A percentile compares a stretch with the other conserved stretches of the same genome.
Evolutionary conservation across 2,888 invertebrate species (phyloP).

Genomic region (Mimumesa dahlbomi): DNA sequence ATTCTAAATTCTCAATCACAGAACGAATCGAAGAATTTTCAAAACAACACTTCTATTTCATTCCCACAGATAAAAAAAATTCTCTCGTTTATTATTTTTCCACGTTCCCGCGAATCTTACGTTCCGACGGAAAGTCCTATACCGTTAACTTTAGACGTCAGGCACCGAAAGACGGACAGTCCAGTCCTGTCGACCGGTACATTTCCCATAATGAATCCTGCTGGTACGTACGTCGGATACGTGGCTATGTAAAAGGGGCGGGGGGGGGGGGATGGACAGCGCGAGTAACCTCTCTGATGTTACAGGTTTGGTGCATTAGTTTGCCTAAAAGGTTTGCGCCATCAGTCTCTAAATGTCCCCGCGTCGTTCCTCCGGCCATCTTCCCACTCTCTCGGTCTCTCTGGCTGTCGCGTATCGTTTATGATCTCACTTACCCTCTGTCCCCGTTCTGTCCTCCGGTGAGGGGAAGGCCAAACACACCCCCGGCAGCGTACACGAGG

Average conservation of each 20-base stretch:
- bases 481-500: constrained; percentile 16
- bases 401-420: constrained; percentile 26
- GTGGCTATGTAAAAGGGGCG: constrained; percentile 9
- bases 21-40: too few species aligned
- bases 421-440: constrained; percentile 41
- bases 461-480: constrained; percentile 58
- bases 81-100: too few species aligned
- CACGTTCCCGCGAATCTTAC: too few species aligned
- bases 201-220: constrained; percentile 60
- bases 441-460: constrained; percentile 50
- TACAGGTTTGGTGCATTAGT: constrained; percentile 72
- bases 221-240: constrained; percentile 41
- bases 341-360: constrained; percentile 74
- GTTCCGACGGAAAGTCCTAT: too few species aligned
- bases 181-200: too few species aligned
- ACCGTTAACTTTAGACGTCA: too few species aligned
- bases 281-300: constrained; percentile 60
- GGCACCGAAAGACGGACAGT: too few species aligned
- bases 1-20: too few species aligned
- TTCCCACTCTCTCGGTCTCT: constrained; percentile 2
- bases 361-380: constrained; percentile 41
- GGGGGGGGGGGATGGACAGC: constrained; percentile 22
- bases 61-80: too few species aligned
- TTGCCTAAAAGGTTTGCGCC: constrained; percentile 78
- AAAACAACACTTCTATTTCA: too few species aligned